These are phyloP conservation scores for Dolomedes plantarius DNA, from an alignment of 2,888 invertebrate genomes.

Conservation along the genomic window DNA sequence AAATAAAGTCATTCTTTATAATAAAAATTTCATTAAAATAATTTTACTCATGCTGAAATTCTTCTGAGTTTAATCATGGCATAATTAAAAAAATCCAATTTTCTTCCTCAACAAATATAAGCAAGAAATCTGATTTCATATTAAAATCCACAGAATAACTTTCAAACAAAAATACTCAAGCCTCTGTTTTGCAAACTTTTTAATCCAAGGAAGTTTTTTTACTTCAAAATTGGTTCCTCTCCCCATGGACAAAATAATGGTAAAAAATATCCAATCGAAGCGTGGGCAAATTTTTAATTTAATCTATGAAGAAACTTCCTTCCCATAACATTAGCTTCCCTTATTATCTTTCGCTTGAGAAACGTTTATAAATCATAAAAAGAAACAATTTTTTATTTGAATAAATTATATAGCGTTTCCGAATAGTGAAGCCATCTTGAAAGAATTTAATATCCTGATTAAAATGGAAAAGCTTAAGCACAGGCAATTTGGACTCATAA, in stretches of 20 bases:
- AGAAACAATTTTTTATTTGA: background rate
- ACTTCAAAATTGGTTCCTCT: slow-evolving; percentile 28
- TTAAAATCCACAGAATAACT: background rate
- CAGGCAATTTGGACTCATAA: too few species aligned
- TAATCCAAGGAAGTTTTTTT: slow-evolving; percentile 6
- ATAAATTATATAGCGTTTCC: too few species aligned
- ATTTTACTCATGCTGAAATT: background rate
- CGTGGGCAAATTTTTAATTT: slow-evolving; percentile 28
- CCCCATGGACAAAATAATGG: background rate
- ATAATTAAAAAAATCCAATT: background rate
- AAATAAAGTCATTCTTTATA: background rate
- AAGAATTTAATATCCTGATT: too few species aligned
- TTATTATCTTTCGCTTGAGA: background rate
- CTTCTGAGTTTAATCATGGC: background rate
- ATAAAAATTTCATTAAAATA: background rate
- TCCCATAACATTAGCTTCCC: background rate
- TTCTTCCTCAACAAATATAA: background rate
- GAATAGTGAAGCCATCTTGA: too few species aligned
- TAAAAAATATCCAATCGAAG: slow-evolving; percentile 27
- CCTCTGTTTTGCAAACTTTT: background rate
- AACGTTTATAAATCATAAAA: background rate
- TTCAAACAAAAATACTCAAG: background rate
- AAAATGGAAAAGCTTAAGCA: too few species aligned
- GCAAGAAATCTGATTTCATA: background rate
- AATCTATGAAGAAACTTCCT: slow-evolving; percentile 3